Percentiles rank a stretch among this genome's conserved stretches.
These are phyloP conservation scores for Pocillopora damicornis DNA, from an alignment of 64 coral and sea anemone genomes.

Conservation along the genomic window DNA sequence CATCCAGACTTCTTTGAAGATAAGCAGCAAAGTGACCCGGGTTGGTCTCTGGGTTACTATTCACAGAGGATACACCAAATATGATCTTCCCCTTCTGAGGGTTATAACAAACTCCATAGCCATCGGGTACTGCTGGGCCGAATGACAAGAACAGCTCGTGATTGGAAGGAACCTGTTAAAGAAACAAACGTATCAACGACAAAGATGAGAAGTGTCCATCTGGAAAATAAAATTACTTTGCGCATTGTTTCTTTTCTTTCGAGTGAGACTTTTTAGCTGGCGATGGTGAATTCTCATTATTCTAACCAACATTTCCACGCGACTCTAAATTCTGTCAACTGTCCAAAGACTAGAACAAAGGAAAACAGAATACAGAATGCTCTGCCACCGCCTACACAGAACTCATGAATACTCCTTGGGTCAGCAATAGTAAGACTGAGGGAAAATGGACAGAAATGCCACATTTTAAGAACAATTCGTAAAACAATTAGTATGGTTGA, in stretches of 20 bases:
- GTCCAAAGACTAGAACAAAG: too few relatives aligned
- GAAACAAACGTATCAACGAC: background rate
- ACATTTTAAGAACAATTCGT: too few relatives aligned
- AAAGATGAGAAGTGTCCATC: background rate
- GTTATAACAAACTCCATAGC: conserved; percentile 96
- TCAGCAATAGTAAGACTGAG: background rate
- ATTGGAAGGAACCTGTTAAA: conserved; percentile 70
- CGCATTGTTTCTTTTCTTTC: background rate
- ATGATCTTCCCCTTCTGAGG: conserved; percentile 70
- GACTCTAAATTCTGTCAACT: too few relatives aligned
- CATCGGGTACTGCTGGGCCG: conserved; percentile 94
- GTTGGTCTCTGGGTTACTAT: conserved; percentile 92
- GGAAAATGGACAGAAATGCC: too few relatives aligned
- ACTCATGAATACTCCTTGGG: background rate
- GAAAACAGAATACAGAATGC: too few relatives aligned
- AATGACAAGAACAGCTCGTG: conserved; percentile 66
- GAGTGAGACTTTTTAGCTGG: background rate
- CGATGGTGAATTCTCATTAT: too few relatives aligned
- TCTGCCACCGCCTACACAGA: too few relatives aligned
- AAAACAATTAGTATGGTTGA: too few relatives aligned
- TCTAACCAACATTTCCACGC: too few relatives aligned
- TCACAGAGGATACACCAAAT: conserved; percentile 71
- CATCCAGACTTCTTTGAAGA: conserved; percentile 87
- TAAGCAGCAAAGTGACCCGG: conserved; percentile 76
- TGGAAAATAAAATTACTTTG: background rate